Base-by-base conservation (phyloP, 2,888 invertebrate species). In the Tenthredo amoena region DNA sequence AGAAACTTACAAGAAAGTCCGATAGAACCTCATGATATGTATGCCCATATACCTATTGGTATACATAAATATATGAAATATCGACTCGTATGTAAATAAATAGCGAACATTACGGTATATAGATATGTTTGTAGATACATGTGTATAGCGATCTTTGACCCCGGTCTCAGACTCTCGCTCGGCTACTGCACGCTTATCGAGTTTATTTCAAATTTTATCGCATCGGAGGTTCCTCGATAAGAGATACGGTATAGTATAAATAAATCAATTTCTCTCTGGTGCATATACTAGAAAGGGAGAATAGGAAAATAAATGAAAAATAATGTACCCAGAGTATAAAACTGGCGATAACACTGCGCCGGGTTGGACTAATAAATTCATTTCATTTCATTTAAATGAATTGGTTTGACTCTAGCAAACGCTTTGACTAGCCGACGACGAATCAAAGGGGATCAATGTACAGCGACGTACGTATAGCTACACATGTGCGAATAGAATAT, bases 361-460 rank as follows among this genome's bases (percentile, higher is more conserved):
- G 62, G 62, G 88, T 89, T 43, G 87, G 88, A 89, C 88, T 89
- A 89, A 90, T 74, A 43, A 40, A 74, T 74, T 74, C 72, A 74
- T 74, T 74, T 74, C 72, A 74, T 74, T 91, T 91, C 89, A 91
- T 90, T 91, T 88, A 87, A 91, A 91, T 88, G 88, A 90, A 91
- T 91, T 89, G 88, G 89, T 90, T 88, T 87, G 89, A 91, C 89
- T 84, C 83, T 43, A 79, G 84, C 74, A 86, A 18, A n/a, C 10
- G 72, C 72, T 74, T 74, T 74, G 72, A 74, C 72, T 74, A 37
- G 72, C 72, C 43, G 72, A 18, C 34, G 18, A 37, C 40, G 40
- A 26, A 74, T 43, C 43, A 43, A 74, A 40, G n/a, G 12, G 72
- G 43, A 40, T 74, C 21, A n/a, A 74, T 26, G 72, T 40, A 12